A percentile compares a stretch with the other conserved stretches of the same genome.
Conservation (phyloP, 2,888 invertebrate genomes). For the Polia nebulosa region DNA sequence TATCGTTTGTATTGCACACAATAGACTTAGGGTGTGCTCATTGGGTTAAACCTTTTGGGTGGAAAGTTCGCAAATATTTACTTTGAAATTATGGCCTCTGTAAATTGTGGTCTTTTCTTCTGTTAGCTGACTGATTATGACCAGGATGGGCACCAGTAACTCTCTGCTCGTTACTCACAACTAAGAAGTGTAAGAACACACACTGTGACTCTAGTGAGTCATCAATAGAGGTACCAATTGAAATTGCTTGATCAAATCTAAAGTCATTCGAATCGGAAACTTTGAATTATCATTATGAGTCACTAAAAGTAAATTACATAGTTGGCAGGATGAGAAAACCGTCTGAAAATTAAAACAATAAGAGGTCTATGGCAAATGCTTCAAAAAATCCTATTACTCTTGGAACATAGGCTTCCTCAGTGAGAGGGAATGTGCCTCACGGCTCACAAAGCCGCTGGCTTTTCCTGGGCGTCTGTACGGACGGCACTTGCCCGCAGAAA, state of each 20-base stretch:
- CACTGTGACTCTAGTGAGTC: not conserved
- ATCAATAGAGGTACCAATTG: not conserved
- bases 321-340: no score
- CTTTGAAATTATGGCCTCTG: not conserved
- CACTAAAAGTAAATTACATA: no score
- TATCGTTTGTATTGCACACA: conserved; percentile 75
- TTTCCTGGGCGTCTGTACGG: no score
- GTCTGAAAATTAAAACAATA: no score
- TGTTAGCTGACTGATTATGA: not conserved
- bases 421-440: no score
- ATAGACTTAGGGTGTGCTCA: conserved; percentile 57
- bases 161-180: not conserved
- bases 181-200: not conserved
- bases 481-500: no score
- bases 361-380: no score
- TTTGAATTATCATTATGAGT: no score
- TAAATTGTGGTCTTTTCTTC: not conserved
- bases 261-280: not conserved
- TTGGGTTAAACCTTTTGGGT: not conserved
- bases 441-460: no score
- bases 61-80: not conserved
- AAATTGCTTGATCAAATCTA: not conserved
- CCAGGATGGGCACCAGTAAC: not conserved
- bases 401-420: no score
- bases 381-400: no score